Evolutionary conservation across 1,140 invertebrate genomes (phyloP).

Genomic region (Magallana angulata): DNA sequence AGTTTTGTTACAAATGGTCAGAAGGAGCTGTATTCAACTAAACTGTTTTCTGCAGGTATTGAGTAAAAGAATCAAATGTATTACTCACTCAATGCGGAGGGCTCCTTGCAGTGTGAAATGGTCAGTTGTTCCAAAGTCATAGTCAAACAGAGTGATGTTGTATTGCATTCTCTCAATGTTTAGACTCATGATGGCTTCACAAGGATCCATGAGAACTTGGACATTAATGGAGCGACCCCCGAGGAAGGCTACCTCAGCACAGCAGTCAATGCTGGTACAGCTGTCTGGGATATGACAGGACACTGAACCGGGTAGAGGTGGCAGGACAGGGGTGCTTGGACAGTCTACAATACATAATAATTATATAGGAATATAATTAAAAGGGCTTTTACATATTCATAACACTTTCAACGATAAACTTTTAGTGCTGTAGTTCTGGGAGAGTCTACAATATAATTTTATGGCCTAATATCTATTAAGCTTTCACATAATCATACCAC

Average conservation of each 20-base stretch:
- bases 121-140: conserved; percentile 9
- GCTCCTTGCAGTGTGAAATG: conserved; percentile 37
- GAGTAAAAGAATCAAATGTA: not conserved
- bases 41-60: not conserved
- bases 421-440: no score
- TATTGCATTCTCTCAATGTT: conserved; percentile 41
- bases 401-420: no score
- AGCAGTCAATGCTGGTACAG: conserved; percentile 37
- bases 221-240: not conserved
- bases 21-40: no score
- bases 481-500: no score
- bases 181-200: conserved; percentile 31
- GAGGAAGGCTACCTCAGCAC: conserved; percentile 29
- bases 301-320: not conserved
- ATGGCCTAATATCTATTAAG: no score
- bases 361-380: no score
- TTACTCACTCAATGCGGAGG: not conserved
- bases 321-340: not conserved
- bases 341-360: not conserved
- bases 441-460: no score
- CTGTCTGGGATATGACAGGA: not conserved
- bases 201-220: conserved; percentile 39
- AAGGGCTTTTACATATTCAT: no score
- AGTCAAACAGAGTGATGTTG: conserved; percentile 37
- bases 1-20: no score